Evolutionary conservation across 2,797 vertebrate species (phyloP).

Genomic region (Coluber constrictor): DNA sequence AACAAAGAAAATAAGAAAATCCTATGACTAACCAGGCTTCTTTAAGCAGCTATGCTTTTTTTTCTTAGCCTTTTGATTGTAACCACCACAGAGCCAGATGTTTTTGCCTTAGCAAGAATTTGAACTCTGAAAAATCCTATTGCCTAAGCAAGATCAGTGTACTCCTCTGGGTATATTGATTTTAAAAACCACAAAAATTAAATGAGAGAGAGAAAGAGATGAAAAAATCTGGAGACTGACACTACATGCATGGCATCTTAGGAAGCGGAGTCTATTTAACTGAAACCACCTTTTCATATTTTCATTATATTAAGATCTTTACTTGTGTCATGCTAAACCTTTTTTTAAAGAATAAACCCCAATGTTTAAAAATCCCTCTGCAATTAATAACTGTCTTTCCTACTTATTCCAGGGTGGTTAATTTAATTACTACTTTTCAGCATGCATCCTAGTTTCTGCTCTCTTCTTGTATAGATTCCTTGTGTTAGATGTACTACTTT

Average conservation of each 20-base stretch:
- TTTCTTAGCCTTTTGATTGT: not conserved
- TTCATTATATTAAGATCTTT: constrained; percentile 5
- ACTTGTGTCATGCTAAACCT: not conserved
- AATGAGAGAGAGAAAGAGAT: not conserved
- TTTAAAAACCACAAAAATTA: not conserved
- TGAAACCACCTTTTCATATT: not conserved
- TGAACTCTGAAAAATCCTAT: not conserved
- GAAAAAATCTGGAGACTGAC: not conserved
- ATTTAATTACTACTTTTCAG: constrained; percentile 5
- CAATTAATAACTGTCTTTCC: constrained; percentile 11
- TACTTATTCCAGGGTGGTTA: not conserved
- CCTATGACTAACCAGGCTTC: not conserved
- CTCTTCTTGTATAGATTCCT: constrained; percentile 2
- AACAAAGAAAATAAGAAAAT: not conserved
- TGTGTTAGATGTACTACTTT: constrained; percentile 30
- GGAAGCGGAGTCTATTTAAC: not conserved
- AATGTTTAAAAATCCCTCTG: not conserved
- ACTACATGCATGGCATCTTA: not conserved
- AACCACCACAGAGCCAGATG: not conserved
- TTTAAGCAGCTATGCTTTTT: not conserved
- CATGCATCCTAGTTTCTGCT: not conserved
- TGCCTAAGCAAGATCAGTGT: not conserved
- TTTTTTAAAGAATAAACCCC: constrained; percentile 1
- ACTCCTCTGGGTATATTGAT: not conserved
- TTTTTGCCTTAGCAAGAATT: not conserved